These are phyloP conservation scores for Lethrus apterus DNA, from an alignment of 1,140 invertebrate genomes.

Conservation along the genomic window DNA sequence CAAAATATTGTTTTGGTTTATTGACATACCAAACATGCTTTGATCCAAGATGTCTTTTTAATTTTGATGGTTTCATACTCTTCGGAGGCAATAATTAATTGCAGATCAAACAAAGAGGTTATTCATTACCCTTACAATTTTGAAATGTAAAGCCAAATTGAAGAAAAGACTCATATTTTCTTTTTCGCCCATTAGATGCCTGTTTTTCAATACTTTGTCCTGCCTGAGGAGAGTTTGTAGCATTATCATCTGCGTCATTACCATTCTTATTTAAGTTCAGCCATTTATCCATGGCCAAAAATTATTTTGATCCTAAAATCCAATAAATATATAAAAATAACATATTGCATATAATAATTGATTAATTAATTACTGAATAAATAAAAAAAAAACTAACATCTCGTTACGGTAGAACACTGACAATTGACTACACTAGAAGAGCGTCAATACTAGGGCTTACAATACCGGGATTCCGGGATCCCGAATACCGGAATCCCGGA, in stretches of 20 bases:
- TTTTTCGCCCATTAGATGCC: conserved; percentile 13
- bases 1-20: conserved; percentile 12
- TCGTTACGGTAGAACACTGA: conserved; percentile 12
- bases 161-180: conserved; percentile 16
- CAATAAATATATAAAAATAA: conserved; percentile 19
- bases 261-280: too few relatives aligned
- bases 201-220: conserved; percentile 15
- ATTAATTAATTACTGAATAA: conserved; percentile 13
- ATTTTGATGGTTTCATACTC: conserved; percentile 9
- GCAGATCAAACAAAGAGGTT: neutral
- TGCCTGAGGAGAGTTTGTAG: conserved; percentile 17
- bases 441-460: conserved; percentile 7
- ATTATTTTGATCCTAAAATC: conserved; percentile 16
- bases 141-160: conserved; percentile 16
- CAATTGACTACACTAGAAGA: conserved; percentile 13
- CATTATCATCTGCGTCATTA: conserved; percentile 16
- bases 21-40: conserved; percentile 9
- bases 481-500: too few relatives aligned
- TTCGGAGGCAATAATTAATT: neutral
- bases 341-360: too few relatives aligned
- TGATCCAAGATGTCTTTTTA: conserved; percentile 17
- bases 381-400: conserved; percentile 14
- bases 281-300: too few relatives aligned
- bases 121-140: conserved; percentile 9
- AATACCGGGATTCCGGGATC: too few relatives aligned